A percentile compares a stretch with the other conserved stretches of the same genome.
Evolutionary conservation across 2,113 vertebrate genomes (phyloP).

Genomic region (Platichthys stellatus): DNA sequence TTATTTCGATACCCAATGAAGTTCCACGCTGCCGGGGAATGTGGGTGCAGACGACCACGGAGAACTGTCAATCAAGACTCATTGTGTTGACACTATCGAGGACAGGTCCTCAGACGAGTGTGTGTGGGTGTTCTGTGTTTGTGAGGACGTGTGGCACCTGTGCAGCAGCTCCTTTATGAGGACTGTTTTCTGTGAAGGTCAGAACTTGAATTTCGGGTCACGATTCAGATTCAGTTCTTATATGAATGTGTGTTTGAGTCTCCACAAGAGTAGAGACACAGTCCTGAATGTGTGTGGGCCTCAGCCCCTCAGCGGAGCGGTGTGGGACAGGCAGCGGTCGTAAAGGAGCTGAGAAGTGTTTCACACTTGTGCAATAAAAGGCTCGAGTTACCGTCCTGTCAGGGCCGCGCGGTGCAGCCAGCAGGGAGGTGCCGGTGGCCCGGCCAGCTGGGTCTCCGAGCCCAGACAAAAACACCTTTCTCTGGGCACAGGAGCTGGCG

Average conservation of each 20-base stretch:
- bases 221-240: too few relatives aligned
- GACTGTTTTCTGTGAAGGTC: not conserved
- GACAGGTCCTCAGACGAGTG: too few relatives aligned
- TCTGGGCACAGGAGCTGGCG: conserved; percentile 70
- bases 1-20: too few relatives aligned
- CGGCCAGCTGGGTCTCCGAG: conserved; percentile 61
- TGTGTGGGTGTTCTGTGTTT: not conserved
- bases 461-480: conserved; percentile 85
- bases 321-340: conserved; percentile 69
- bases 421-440: conserved; percentile 55
- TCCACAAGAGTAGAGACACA: conserved; percentile 2
- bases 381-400: conserved; percentile 76
- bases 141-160: not conserved
- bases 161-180: too few relatives aligned
- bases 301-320: conserved; percentile 59
- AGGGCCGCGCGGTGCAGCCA: conserved; percentile 56
- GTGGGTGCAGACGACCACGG: too few relatives aligned
- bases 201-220: too few relatives aligned
- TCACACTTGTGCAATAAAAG: conserved; percentile 80
- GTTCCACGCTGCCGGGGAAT: too few relatives aligned
- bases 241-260: not conserved
- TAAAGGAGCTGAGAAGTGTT: conserved; percentile 77
- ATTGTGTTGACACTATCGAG: too few relatives aligned
- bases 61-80: too few relatives aligned
- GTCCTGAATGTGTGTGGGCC: conserved; percentile 67